These are phyloP conservation scores for Xenus cinereus DNA, from an alignment of 2,113 vertebrate genomes.

Conservation along the genomic window DNA sequence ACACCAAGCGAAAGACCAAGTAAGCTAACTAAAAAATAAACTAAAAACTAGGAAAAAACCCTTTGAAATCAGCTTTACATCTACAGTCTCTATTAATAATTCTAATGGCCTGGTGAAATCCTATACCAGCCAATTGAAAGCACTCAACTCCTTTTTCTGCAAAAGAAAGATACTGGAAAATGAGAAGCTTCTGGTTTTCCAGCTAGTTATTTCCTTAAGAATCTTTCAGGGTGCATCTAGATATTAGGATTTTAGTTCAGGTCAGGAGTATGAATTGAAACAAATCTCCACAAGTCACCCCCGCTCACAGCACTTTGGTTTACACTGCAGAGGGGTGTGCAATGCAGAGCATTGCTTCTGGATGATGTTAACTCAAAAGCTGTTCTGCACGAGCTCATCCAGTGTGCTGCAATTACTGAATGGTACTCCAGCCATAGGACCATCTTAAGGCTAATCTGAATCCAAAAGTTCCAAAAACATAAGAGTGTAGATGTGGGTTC, in stretches of 20 bases:
- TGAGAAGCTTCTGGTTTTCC: neutral
- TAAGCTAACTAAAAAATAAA: neutral
- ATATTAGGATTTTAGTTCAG: neutral
- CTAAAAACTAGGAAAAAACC: neutral
- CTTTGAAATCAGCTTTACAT: neutral
- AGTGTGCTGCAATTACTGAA: neutral
- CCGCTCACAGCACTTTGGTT: neutral
- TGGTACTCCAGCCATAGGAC: neutral
- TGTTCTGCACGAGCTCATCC: neutral
- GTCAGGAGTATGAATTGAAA: neutral
- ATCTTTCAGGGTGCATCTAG: neutral
- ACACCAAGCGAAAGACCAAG: neutral
- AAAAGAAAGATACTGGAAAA: neutral
- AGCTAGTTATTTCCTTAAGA: neutral
- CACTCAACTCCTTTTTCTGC: neutral
- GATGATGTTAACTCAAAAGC: neutral
- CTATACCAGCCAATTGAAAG: neutral
- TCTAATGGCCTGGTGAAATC: neutral
- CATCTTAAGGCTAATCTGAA: neutral
- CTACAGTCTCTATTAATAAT: neutral
- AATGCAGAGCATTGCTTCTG: neutral
- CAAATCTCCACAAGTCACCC: neutral
- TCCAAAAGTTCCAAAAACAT: neutral
- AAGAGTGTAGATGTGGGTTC: neutral
- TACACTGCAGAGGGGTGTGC: neutral